Conservation (phyloP, 2,797 vertebrate species). For the Sternarchorhynchus goeldii region DNA sequence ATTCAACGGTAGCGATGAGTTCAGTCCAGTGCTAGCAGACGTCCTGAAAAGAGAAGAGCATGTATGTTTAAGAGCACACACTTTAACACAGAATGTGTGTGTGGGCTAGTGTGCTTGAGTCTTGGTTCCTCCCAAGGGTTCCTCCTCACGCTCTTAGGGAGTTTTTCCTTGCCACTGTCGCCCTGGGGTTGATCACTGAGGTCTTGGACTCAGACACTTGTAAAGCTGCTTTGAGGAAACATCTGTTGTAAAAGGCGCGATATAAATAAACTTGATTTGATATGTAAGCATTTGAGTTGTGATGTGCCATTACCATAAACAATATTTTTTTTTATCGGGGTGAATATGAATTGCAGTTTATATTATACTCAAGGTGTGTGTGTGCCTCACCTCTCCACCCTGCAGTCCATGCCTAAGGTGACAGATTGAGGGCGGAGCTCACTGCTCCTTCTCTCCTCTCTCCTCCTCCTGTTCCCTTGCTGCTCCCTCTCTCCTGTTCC, state of each 20-base stretch:
- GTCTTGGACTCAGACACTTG: too few relatives aligned
- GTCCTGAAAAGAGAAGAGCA: conserved; percentile 28
- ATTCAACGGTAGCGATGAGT: conserved; percentile 24
- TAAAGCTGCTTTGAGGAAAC: too few relatives aligned
- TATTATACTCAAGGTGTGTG: too few relatives aligned
- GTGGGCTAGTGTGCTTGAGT: not conserved
- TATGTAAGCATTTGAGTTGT: not conserved
- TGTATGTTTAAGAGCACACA: conserved; percentile 3
- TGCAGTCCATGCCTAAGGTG: conserved; percentile 50
- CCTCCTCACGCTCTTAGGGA: not conserved
- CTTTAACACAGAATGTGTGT: not conserved
- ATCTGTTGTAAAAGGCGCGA: too few relatives aligned
- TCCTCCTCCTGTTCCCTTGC: conserved; percentile 49
- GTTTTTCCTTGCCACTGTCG: too few relatives aligned
- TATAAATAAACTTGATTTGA: too few relatives aligned
- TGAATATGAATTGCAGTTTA: too few relatives aligned
- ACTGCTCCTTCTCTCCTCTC: conserved; percentile 40
- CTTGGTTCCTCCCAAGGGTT: not conserved
- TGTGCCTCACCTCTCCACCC: conserved; percentile 45
- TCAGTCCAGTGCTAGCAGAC: conserved; percentile 13
- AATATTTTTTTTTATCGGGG: too few relatives aligned
- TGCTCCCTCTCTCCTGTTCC: too few relatives aligned
- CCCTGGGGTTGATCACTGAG: too few relatives aligned
- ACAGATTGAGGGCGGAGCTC: conserved; percentile 59
- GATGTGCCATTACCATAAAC: not conserved